These are phyloP conservation scores for Indri indri DNA, from an alignment of 2,113 vertebrate species.

Conservation along the genomic window DNA sequence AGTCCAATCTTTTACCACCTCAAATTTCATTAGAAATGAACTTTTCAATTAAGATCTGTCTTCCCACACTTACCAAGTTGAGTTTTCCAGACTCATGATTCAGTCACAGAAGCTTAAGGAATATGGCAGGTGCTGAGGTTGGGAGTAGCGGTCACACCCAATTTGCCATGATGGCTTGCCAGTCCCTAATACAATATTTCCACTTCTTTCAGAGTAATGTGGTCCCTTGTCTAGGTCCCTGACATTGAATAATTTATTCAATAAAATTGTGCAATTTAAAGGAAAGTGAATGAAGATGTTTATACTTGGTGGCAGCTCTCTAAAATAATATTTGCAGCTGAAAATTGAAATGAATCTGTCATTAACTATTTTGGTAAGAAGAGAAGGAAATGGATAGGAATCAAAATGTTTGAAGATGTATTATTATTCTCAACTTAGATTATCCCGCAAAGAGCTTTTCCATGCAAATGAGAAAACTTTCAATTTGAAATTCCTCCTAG, in stretches of 20 bases:
- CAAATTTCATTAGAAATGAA: constrained; percentile 81
- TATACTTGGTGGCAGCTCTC: constrained; percentile 65
- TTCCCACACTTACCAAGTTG: constrained; percentile 79
- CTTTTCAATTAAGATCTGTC: constrained; percentile 84
- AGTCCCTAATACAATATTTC: constrained; percentile 61
- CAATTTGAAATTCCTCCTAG: constrained; percentile 60
- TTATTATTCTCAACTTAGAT: constrained; percentile 51
- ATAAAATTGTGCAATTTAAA: constrained; percentile 65
- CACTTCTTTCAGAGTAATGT: constrained; percentile 63
- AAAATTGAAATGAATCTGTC: constrained; percentile 71
- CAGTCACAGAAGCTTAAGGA: constrained; percentile 64
- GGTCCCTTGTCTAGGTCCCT: constrained; percentile 65
- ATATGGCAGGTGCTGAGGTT: background rate
- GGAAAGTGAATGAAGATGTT: constrained; percentile 72
- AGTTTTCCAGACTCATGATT: constrained; percentile 77
- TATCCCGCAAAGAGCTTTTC: constrained; percentile 44
- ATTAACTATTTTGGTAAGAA: constrained; percentile 68
- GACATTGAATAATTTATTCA: constrained; percentile 79
- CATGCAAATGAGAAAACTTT: constrained; percentile 48
- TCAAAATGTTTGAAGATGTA: constrained; percentile 69
- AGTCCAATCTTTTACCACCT: constrained; percentile 83
- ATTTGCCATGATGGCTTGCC: constrained; percentile 67
- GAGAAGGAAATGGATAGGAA: constrained; percentile 45
- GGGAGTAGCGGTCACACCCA: background rate
- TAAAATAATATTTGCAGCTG: constrained; percentile 72